Evolutionary conservation across 2,888 invertebrate genomes (phyloP), one percentile per base, ranked within the genome.

Genomic region (Elmis aenea): DNA sequence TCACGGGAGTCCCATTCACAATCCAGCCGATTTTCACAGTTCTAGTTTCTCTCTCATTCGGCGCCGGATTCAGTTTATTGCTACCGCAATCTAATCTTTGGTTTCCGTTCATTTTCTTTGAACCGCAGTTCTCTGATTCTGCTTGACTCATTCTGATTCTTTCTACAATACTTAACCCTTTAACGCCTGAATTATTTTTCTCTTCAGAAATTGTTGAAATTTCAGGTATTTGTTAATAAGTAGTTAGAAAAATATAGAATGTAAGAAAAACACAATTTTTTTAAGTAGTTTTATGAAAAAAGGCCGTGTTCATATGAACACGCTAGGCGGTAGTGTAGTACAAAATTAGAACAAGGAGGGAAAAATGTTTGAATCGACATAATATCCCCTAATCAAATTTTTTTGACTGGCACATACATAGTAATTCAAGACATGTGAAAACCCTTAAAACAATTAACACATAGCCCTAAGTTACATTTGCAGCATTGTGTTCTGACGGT

Each of bases 381-480:
- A 18, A 6, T 18, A 6, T 18, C 18, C 8, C n/a, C n/a, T n/a
- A n/a, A n/a, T n/a, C n/a, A n/a, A n/a, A n/a, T n/a, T n/a, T n/a
- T n/a, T n/a, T n/a, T n/a, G n/a, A n/a, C n/a, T n/a, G n/a, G n/a
- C n/a, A n/a, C n/a, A 18, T 6, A 18, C 8, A 18, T 6, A 18
- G 18, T 18, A 6, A 6, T 18, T 18, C 18, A 18, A 18, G 18
- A 18, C 5, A 18, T 18, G 8, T 18, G 18, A 18, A 18, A 18
- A 18, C 8, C 8, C 18, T 18, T 18, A 18, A 18, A 18, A 18
- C 18, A 18, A 6, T 18, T 18, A 18, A 18, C 5, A 18, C 18
- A 18, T 18, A 18, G 18, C 18, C 18, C 18, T 57, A 26, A 16
- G 25, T 16, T 14, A 25, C 15, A 33, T 25, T 25, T 25, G 25